phyloP scores from a whole-genome alignment of 2,888 invertebrate genomes.

The Plebejus anna region DNA sequence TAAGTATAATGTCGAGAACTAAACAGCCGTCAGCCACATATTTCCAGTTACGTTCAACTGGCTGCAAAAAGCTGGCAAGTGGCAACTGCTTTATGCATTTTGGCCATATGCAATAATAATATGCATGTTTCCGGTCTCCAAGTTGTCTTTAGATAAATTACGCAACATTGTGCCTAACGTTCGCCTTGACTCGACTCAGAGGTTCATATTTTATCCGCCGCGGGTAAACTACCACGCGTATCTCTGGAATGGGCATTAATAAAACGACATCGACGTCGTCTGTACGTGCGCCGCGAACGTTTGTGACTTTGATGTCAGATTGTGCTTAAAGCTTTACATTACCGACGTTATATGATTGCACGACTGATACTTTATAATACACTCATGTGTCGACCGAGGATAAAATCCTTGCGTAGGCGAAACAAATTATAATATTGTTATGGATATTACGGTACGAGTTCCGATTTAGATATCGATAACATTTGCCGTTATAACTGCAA shows the following conservation, averaged over 20 bases:
- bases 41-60: not conserved
- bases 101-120: not conserved
- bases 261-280: slow-evolving; percentile 18
- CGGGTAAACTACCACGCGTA: not conserved
- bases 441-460: not conserved
- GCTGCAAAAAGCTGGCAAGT: not conserved
- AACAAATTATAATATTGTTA: slow-evolving; percentile 23
- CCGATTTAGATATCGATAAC: slow-evolving; percentile 23
- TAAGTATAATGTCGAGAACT: no score
- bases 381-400: slow-evolving; percentile 14
- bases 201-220: not conserved
- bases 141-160: not conserved
- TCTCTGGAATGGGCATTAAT: slow-evolving; percentile 13
- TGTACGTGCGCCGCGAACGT: slow-evolving; percentile 15
- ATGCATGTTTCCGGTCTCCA: not conserved
- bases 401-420: slow-evolving; percentile 22
- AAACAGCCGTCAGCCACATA: not conserved
- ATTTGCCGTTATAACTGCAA: slow-evolving; percentile 31
- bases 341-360: slow-evolving; percentile 17
- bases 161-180: not conserved
- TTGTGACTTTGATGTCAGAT: slow-evolving; percentile 21
- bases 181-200: not conserved
- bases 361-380: slow-evolving; percentile 21
- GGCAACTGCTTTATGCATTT: not conserved
- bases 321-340: slow-evolving; percentile 2